Base-by-base conservation (phyloP, 1,140 invertebrate species). In the Myzus persicae region DNA sequence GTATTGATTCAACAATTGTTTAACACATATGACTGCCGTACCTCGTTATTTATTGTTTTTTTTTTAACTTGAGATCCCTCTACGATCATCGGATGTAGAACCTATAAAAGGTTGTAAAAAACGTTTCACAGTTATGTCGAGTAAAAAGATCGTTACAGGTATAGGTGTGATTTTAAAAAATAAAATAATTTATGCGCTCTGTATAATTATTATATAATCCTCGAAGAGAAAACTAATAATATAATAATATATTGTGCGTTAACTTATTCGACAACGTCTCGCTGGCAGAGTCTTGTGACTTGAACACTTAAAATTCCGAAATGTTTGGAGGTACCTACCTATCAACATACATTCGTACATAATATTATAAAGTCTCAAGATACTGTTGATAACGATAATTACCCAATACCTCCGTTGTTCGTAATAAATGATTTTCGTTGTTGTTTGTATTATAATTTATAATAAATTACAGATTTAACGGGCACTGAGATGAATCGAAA, bases 391-490 rank as follows among this genome's bases (percentile, higher is more conserved):
- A 76, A 76, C 59, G n/a, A 76, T 76, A 76, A 36, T n/a, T 76
- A 18, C n/a, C 59, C 14, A n/a, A 76, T 4, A 76, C 14, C 14
- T 76, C 31, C n/a, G 14, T 18, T 76, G 5, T 76, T 76, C 59
- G 31, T 76, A n/a, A 76, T n/a, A 67, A 18, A 67, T n/a, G 3
- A 1, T 67, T 67, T 67, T 59, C n/a, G n/a, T 26, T 67, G 11
- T n/a, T 67, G 11, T 67, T 67, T 67, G 31, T 67, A 18, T 67
- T n/a, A 67, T 67, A 67, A 67, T 67, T 67, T 67, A 67, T 5
- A 67, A 67, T 67, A 76, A 76, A n/a, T n/a, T 76, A 76, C 7
- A 76, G 59, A 76, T n/a, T 76, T 76, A 76, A 76, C 59, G 59
- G 20, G 1, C 59, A n/a, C 4, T 6, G 14, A 4, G 5, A 76